Evolutionary conservation across 2,888 invertebrate genomes (phyloP), one percentile per base, ranked within the genome.

Genomic region (Gastracanthus pulcherrimus): DNA sequence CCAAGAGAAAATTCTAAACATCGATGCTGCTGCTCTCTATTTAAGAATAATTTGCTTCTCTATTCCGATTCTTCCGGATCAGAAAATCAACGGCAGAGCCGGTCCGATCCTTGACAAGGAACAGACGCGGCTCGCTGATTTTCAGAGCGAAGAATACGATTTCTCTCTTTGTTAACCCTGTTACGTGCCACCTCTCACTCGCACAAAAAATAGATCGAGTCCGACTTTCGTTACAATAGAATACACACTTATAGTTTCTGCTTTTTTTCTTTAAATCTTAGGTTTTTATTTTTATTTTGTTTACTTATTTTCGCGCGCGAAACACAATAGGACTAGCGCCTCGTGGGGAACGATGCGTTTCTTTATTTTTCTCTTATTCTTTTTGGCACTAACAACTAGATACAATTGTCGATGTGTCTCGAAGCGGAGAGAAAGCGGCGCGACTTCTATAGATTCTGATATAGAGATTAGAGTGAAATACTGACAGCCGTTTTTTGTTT

Each of bases 201-300:
- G 81, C 81, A 81, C 75, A 79, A 83, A 83, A 83, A 83, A 83
- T 80, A 80, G 75, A 82, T 76, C 58, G 67, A 79, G 75, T 76
- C 41, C 58, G 48, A 77, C 78, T 82, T 75, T 82, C 70, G 19
- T 78, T 80, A 16, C n/a, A 67, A 60, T 38, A 78, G 66, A 64
- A 51, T 78, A 66, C 75, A 41, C 36, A 51, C 9, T 38, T 62
- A 26, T 16, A 62, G 7, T 62, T 36, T 62, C 62, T 36, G 19
- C 51, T 51, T 23, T 51, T 23, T 9, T 48, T 3, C 16, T 16
- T 41, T 41, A 41, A 41, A 41, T 16, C 41, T 41, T 41, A 41
- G 41, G 16, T 41, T 41, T 41, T 41, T 58, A 55, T 55, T 38
- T 31, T 62, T 48, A 74, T 62, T 62, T 74, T 23, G n/a, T 51